Conservation (phyloP, 2,113 vertebrate genomes). For the Tachycineta bicolor region DNA sequence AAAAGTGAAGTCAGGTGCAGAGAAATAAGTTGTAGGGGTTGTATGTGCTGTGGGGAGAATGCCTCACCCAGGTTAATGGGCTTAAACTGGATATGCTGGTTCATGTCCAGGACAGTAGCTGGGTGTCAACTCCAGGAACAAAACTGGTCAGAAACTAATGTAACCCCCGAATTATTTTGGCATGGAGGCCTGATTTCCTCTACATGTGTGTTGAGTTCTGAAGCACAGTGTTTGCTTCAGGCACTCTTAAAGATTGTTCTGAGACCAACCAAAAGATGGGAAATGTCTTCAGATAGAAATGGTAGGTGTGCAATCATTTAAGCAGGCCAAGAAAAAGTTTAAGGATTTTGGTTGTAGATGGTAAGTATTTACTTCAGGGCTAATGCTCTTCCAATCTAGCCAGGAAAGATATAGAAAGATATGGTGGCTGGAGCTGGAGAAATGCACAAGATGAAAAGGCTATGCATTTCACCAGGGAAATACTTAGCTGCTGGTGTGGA, state of each 20-base stretch:
- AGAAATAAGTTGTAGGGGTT: background rate
- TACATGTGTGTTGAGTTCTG: accelerated
- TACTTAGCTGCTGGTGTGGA: background rate
- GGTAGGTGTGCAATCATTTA: background rate
- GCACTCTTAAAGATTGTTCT: background rate
- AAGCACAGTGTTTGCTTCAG: background rate
- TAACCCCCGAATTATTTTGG: background rate
- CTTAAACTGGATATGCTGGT: background rate
- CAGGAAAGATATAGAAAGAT: slow-evolving; percentile 30
- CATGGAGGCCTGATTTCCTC: background rate
- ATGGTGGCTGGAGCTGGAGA: background rate
- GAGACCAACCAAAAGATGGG: background rate
- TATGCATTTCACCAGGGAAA: background rate
- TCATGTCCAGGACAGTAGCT: background rate
- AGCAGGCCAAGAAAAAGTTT: background rate
- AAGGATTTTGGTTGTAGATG: background rate
- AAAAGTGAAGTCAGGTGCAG: background rate
- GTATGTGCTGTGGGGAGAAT: accelerated
- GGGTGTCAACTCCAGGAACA: background rate
- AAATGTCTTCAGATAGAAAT: background rate
- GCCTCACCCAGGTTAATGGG: accelerated
- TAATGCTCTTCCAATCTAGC: background rate
- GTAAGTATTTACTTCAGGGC: slow-evolving; percentile 18
- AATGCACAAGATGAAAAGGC: background rate
- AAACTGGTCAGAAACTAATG: background rate